A percentile compares a stretch with the other conserved stretches of the same genome.
Conservation (phyloP, 2,797 vertebrate genomes). For the Sylvia borin region DNA sequence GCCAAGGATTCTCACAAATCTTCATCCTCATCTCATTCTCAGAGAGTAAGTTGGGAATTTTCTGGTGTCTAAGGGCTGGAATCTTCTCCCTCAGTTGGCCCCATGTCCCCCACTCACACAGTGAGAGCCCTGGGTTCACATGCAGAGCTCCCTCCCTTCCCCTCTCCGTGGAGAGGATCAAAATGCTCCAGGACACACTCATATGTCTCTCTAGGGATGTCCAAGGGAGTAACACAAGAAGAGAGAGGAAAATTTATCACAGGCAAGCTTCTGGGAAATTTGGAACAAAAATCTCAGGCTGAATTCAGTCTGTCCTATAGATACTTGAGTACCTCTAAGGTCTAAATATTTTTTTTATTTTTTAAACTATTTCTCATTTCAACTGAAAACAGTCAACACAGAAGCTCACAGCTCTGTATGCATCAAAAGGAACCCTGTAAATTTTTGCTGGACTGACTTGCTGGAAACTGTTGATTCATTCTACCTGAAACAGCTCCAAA, state of each 20-base stretch:
- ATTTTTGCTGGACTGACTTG: constrained; percentile 4
- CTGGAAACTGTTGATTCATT: constrained; percentile 17
- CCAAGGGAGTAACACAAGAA: not conserved
- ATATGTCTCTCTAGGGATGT: not conserved
- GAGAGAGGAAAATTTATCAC: not conserved
- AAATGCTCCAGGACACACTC: not conserved
- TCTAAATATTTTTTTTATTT: not conserved
- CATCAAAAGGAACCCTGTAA: not conserved
- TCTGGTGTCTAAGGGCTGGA: not conserved
- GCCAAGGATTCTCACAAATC: not conserved
- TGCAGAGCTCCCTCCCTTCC: not conserved
- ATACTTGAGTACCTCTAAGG: not conserved
- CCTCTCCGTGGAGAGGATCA: not conserved
- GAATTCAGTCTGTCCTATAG: not conserved
- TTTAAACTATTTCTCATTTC: not conserved
- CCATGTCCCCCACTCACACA: not conserved
- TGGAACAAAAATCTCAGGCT: not conserved
- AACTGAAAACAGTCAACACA: not conserved
- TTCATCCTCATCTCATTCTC: not conserved
- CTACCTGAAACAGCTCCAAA: constrained; percentile 31
- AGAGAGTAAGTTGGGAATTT: not conserved
- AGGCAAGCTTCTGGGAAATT: not conserved
- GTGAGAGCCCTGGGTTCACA: not conserved
- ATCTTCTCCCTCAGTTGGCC: not conserved
- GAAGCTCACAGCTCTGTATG: not conserved